phyloP scores from a whole-genome alignment of 2,888 invertebrate species.

The Idaea aversata region DNA sequence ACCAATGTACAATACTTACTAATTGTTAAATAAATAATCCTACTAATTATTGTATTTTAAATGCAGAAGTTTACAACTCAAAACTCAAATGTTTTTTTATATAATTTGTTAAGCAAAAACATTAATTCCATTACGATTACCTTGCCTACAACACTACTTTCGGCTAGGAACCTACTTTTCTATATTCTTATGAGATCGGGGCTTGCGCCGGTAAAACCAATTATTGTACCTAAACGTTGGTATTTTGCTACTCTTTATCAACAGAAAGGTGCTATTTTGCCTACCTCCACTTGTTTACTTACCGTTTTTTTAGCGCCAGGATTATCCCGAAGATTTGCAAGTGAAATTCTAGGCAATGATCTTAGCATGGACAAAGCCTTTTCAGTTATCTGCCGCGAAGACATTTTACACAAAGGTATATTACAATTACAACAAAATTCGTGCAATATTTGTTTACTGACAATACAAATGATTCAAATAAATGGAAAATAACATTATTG shows the following conservation, averaged over 20 bases:
- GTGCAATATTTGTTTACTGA: not conserved
- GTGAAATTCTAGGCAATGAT: slow-evolving; percentile 86
- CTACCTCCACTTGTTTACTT: slow-evolving; percentile 38
- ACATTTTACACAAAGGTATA: slow-evolving; percentile 45
- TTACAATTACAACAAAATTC: slow-evolving; percentile 6
- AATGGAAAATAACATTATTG: not conserved
- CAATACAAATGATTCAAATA: not conserved
- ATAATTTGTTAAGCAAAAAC: not conserved
- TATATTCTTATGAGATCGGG: too few species aligned
- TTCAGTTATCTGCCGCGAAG: slow-evolving; percentile 82
- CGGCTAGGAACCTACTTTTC: too few species aligned
- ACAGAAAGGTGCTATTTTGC: not conserved
- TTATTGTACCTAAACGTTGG: not conserved
- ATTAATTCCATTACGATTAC: not conserved
- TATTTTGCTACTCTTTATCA: not conserved
- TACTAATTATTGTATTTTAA: too few species aligned
- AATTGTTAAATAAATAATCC: too few species aligned
- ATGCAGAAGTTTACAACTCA: too few species aligned
- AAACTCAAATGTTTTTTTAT: too few species aligned
- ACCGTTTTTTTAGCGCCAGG: slow-evolving; percentile 84
- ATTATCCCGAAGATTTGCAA: slow-evolving; percentile 88
- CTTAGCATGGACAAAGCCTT: slow-evolving; percentile 88
- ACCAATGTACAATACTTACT: not conserved
- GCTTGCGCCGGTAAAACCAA: too few species aligned
- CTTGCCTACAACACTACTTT: not conserved